These are phyloP conservation scores for Nudaria mundana DNA, from an alignment of 2,888 invertebrate genomes.

Conservation along the genomic window DNA sequence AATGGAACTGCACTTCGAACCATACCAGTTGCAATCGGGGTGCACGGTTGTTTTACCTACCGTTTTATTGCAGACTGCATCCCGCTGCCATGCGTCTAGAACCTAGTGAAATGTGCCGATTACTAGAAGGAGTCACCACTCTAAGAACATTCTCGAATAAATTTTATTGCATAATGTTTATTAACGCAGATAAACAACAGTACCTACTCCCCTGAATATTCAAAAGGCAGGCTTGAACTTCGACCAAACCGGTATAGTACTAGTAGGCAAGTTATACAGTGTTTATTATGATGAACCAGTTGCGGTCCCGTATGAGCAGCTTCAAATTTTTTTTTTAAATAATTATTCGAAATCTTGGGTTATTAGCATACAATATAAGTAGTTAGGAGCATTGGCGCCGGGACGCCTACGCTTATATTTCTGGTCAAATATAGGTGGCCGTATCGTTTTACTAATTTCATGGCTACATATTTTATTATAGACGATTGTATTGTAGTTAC, in stretches of 20 bases:
- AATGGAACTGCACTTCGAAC: too few species aligned
- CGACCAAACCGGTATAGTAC: slow-evolving; percentile 28
- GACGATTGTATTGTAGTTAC: slow-evolving; percentile 1
- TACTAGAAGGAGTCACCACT: not conserved
- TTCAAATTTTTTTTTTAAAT: slow-evolving; percentile 61
- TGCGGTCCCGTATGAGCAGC: slow-evolving; percentile 51
- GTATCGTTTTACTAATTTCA: slow-evolving; percentile 11
- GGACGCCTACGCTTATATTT: slow-evolving; percentile 46
- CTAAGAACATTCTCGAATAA: not conserved
- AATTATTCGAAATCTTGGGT: slow-evolving; percentile 63
- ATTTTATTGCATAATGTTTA: slow-evolving; percentile 12
- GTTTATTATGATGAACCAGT: slow-evolving; percentile 48
- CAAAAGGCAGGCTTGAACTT: slow-evolving; percentile 28
- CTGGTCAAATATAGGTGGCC: slow-evolving; percentile 17
- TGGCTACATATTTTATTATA: slow-evolving; percentile 6
- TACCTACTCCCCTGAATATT: slow-evolving; percentile 31
- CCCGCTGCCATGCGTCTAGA: too few species aligned
- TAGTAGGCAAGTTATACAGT: slow-evolving; percentile 21
- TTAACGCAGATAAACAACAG: slow-evolving; percentile 29
- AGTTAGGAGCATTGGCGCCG: slow-evolving; percentile 55
- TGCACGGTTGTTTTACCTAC: too few species aligned
- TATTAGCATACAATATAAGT: slow-evolving; percentile 77
- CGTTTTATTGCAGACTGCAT: too few species aligned
- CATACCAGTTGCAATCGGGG: too few species aligned
- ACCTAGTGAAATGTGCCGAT: not conserved